Percentiles rank a stretch among this genome's conserved stretches.
These are phyloP conservation scores for Sialia sialis DNA, from an alignment of 2,113 vertebrate species.

Conservation along the genomic window DNA sequence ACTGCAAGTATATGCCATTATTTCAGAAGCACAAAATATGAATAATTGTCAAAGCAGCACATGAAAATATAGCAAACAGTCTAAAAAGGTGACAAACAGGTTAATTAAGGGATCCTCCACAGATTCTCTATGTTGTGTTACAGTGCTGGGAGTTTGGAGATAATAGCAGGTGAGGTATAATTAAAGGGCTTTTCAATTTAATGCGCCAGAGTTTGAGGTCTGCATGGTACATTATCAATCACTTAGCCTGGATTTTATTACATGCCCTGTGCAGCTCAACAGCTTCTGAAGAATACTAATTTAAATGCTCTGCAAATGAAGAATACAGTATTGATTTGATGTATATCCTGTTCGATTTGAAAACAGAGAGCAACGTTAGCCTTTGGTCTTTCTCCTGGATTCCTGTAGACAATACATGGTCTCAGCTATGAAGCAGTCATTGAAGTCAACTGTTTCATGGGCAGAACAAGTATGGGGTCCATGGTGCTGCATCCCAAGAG, in stretches of 20 bases:
- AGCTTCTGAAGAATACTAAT: background rate
- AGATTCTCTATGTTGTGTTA: background rate
- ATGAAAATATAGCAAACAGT: background rate
- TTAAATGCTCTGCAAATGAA: background rate
- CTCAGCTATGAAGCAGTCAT: background rate
- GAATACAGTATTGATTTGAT: background rate
- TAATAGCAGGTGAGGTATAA: background rate
- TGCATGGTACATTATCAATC: background rate
- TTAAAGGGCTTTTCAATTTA: slow-evolving; percentile 6
- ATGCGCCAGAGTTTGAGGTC: background rate
- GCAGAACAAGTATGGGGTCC: background rate
- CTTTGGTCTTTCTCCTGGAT: background rate
- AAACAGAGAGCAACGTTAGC: background rate
- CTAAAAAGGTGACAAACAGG: background rate
- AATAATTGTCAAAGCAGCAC: background rate
- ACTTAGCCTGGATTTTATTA: background rate
- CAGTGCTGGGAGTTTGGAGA: background rate
- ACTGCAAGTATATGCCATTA: background rate
- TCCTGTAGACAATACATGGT: background rate
- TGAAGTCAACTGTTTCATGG: background rate
- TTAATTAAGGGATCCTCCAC: background rate
- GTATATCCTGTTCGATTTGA: background rate
- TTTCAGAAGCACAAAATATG: background rate
- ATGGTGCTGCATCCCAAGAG: background rate
- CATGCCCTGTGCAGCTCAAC: background rate